Percentiles rank a stretch among this genome's conserved stretches.
These are phyloP conservation scores for Cassiopea andromeda DNA, from an alignment of 30 jellyfish, hydroid and myxozoan genomes.

Conservation along the genomic window DNA sequence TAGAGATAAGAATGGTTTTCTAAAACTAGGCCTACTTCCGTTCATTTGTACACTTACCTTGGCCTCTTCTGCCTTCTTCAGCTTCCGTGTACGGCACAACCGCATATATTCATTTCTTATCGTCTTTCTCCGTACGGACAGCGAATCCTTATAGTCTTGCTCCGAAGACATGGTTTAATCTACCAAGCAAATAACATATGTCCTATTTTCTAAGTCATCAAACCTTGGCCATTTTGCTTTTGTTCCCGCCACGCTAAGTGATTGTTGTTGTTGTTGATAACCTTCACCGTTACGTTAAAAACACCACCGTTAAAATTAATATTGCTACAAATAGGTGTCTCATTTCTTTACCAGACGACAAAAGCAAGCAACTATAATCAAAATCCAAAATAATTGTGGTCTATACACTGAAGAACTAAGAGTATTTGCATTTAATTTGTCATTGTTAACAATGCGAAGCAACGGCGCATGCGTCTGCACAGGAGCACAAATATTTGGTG, in stretches of 20 bases:
- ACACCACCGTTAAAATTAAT: no score
- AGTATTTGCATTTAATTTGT: no score
- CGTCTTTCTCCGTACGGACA: constrained; percentile 62
- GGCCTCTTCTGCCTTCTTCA: constrained; percentile 89
- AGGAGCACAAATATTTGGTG: not conserved
- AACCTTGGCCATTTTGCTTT: constrained; percentile 36
- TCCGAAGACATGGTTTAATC: constrained; percentile 26
- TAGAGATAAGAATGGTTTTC: no score
- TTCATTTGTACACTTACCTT: constrained; percentile 55
- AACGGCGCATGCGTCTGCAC: not conserved
- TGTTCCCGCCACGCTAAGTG: constrained; percentile 79
- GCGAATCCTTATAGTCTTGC: constrained; percentile 12
- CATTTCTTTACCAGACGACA: no score
- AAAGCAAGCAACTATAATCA: no score
- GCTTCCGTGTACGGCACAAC: constrained; percentile 77
- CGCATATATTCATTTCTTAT: constrained; percentile 73
- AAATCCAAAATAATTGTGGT: no score
- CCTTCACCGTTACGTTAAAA: constrained; percentile 24
- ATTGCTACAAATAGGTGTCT: not conserved
- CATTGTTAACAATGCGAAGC: not conserved
- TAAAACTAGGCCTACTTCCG: no score
- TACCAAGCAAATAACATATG: not conserved
- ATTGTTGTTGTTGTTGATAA: constrained; percentile 40
- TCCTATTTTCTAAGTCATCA: not conserved
- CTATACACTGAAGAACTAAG: not conserved